Conservation (phyloP, 1,140 invertebrate genomes). For the Pseudomyrmex cubaensis region DNA sequence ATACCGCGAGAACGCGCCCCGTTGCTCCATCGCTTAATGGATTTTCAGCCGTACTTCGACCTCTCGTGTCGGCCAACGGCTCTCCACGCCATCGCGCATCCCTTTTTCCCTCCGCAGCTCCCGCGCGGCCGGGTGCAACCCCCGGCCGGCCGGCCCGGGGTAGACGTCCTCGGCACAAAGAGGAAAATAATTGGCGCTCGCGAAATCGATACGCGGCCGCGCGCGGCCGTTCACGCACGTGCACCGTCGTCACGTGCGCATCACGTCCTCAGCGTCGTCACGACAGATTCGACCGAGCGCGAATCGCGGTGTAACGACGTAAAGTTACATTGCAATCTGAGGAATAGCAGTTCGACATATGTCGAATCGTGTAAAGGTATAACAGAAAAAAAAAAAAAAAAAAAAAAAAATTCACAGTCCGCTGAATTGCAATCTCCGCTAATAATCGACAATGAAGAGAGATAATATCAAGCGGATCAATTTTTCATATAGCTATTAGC, state of each 20-base stretch:
- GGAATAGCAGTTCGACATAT: neutral
- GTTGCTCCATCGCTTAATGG: slow-evolving; percentile 51
- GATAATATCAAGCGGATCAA: neutral
- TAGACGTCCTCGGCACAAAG: slow-evolving; percentile 64
- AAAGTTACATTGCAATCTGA: slow-evolving; percentile 14
- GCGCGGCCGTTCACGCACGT: slow-evolving; percentile 22
- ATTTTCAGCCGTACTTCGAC: slow-evolving; percentile 53
- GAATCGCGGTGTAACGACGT: slow-evolving; percentile 17
- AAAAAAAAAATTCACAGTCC: no score
- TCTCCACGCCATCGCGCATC: neutral
- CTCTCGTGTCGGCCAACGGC: slow-evolving; percentile 37
- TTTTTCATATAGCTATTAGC: neutral
- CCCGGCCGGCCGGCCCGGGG: slow-evolving; percentile 20
- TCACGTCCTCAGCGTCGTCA: neutral
- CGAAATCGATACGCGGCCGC: slow-evolving; percentile 63
- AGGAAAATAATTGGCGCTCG: slow-evolving; percentile 67
- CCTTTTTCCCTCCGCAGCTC: slow-evolving; percentile 1
- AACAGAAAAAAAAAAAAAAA: neutral
- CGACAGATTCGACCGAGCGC: slow-evolving; percentile 23
- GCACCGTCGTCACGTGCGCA: slow-evolving; percentile 19
- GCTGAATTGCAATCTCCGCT: no score
- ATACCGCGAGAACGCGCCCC: slow-evolving; percentile 6
- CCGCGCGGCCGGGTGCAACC: slow-evolving; percentile 2
- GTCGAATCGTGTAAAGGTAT: no score
- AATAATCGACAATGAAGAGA: neutral